Evolutionary conservation across 2,797 vertebrate genomes (phyloP), one percentile per base, ranked within the genome.

Genomic region (Heteromormyrus szaboi): DNA sequence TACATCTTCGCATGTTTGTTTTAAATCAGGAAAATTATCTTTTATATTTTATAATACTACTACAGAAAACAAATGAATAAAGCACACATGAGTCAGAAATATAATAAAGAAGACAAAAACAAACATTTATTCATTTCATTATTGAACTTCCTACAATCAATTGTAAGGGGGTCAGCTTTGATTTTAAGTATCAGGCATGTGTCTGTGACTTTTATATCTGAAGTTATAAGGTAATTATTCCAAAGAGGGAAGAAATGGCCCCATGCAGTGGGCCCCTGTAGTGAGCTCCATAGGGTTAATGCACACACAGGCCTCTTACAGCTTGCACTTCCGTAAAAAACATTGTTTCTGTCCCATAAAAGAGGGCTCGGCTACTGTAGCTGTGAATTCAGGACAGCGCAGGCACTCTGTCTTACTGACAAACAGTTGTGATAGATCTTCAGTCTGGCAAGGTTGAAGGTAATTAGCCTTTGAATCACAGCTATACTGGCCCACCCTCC

Each of bases 381-480:
- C 81, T 46, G 17, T 46, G 44, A 51, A 29, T 48, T 84, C 81
- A 5, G 46, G 9, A 25, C 81, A 12, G 11, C 5, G 46, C 46
- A 44, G 85, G 85, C 33, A 29, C 29, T 86, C 50, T 3, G 4
- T 56, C 53, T 56, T 19, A 14, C 51, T 25, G n/a, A 86, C 7
- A 37, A n/a, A 56, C 85, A 59, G 29, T 41, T 56, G 85, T 37
- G 53, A 37, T 54, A 41, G 25, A 86, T 59, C 51, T 86, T 56
- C 85, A 86, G 48, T 37, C 50, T 56, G 51, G 51, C 51, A 41
- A 33, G 53, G 53, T 53, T 51, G 48, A 51, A 51, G 33, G 25
- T 41, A 56, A 86, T 86, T 86, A 86, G 25, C 51, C 6, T 19
- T 86, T 41, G 53, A 54, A 86, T 56, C 85, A 86, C 51, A 33